Evolutionary conservation across 2,888 invertebrate genomes (phyloP), one percentile per base, ranked within the genome.

Genomic region (Bombyx huttoni): DNA sequence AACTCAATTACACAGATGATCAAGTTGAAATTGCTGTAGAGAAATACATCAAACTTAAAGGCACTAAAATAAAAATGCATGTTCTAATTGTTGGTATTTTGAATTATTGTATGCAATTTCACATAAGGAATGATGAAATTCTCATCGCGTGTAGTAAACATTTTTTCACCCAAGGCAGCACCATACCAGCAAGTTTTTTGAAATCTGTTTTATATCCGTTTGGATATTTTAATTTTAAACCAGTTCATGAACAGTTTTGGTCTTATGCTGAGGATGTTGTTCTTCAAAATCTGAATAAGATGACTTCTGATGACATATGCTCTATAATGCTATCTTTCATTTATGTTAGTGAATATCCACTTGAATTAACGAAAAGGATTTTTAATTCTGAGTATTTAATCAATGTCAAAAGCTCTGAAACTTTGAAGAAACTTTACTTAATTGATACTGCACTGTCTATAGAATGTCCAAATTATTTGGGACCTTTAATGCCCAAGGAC

Each of bases 401-500:
- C n/a, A 88, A 89, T 63, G 70, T 93, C 45, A 88, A 70, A 55
- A 78, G 87, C 60, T 69, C 79, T 10, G 78, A 75, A 14, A 65
- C 73, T 8, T 62, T 89, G 52, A 85, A 89, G 53, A 91, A 91
- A 64, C 75, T 93, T 47, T 88, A 90, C 67, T 70, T 93, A 46
- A 84, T 93, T 53, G 93, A 93, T 60, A 89, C 90, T 35, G 89
- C 91, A 7, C 83, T 94, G 77, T 89, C 90, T 10, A 68, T 94
- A 48, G 93, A 93, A 66, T 91, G 90, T 65, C 64, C 76, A n/a
- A 74, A 82, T 34, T 92, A 92, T 65, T 63, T 66, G 13, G 91
- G 92, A 7, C 91, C 91, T 7, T 66, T 91, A 52, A 63, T 92
- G 34, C 90, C 91, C 0, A 86, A 85, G 60, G 87, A 90, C 56